Evolutionary conservation across 2,113 vertebrate species (phyloP), one percentile per base, ranked within the genome.

Genomic region (Heloderma charlesbogerti): DNA sequence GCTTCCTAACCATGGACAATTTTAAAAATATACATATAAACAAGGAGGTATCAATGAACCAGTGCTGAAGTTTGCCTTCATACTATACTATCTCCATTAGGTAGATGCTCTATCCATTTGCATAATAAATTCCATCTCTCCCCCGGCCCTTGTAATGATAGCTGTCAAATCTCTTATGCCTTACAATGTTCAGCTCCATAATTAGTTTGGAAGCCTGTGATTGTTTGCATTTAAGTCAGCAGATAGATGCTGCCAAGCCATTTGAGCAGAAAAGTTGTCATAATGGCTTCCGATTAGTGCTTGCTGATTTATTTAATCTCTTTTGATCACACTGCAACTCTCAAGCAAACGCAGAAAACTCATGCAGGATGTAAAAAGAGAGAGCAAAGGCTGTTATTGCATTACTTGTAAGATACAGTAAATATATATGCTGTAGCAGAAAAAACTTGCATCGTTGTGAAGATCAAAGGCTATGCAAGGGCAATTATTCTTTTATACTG

Each of bases 301-400:
- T 97, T 95, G 90, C 82, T 97, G 91, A 94, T 96, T 97, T 97
- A 96, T 97, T 97, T 95, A 94, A 97, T 97, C 92, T 96, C 89
- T 95, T 96, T 97, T 78, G 22, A 97, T 96, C 93, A 96, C 97
- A 97, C 95, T 80, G 93, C 88, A 91, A 94, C 85, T 95, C 90
- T 96, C 91, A 94, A 95, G 94, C n/a, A 92, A 93, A 95, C 67
- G 90, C 87, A 91, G 94, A 95, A 95, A 92, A 90, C 15, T 63
- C 85, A 5, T 92, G 89, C 5, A 0, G 81, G 95, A 93, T 96
- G 95, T 94, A 87, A 88, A 91, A 90, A 85, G 0, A 34, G 90
- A 90, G 88, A 95, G 84, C 82, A 95, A 92, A 94, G 86, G 85
- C 82, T 86, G 92, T 96, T 94, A 93, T 89, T 86, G 51, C 83